phyloP scores from a whole-genome alignment of 30 jellyfish, hydroid and myxozoan genomes.

The Cassiopea xamachana region DNA sequence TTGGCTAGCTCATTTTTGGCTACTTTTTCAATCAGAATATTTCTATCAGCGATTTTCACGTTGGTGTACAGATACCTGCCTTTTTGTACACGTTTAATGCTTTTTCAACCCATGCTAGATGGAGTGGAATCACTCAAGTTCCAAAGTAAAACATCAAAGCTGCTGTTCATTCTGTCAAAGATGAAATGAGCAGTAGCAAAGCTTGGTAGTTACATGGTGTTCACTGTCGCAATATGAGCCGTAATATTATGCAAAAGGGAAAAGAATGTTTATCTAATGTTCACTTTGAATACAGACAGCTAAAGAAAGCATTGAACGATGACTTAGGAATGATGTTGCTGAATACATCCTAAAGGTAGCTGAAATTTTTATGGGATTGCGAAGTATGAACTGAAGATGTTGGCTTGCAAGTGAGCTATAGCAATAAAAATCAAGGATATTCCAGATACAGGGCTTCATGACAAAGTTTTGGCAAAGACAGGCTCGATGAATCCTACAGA shows the following conservation, averaged over 20 bases:
- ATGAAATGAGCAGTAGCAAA: constrained; percentile 39
- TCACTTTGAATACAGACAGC: constrained; percentile 24
- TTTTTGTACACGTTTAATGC: too few relatives aligned
- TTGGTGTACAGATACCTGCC: background rate
- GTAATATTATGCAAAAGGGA: constrained; percentile 5
- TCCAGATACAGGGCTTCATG: too few relatives aligned
- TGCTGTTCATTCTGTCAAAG: constrained; percentile 56
- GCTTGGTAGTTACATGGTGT: constrained; percentile 12
- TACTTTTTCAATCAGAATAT: too few relatives aligned
- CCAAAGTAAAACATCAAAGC: constrained; percentile 45
- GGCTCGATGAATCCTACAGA: too few relatives aligned
- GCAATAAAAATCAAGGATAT: background rate
- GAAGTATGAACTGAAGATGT: constrained; percentile 23
- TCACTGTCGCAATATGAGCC: constrained; percentile 16
- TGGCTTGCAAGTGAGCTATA: constrained; percentile 47
- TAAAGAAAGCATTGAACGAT: background rate
- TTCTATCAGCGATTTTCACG: background rate
- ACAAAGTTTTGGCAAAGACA: too few relatives aligned
- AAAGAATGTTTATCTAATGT: constrained; percentile 24
- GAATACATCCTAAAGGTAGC: constrained; percentile 42
- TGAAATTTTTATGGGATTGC: constrained; percentile 50
- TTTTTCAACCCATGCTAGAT: background rate
- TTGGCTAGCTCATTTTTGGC: too few relatives aligned
- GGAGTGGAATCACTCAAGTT: constrained; percentile 38
- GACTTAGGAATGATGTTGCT: constrained; percentile 30